Conservation (phyloP, 1,140 invertebrate genomes). For the Lasioglossum albipes region DNA sequence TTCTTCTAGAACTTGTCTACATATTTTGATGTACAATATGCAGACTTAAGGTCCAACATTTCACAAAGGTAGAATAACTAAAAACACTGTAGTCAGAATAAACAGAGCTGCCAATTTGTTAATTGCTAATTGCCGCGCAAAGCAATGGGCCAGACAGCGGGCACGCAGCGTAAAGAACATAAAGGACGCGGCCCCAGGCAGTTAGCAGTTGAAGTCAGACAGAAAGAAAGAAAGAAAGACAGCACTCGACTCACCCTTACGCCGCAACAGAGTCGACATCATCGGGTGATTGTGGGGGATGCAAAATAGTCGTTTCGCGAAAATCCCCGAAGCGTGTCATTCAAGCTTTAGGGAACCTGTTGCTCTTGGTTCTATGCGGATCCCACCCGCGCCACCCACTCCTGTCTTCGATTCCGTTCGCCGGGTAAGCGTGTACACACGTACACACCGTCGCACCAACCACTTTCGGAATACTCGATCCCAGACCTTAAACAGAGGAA, state of each 20-base stretch:
- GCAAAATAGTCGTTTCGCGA: slow-evolving; percentile 56
- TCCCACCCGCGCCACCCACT: slow-evolving; percentile 17
- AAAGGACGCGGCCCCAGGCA: too few relatives aligned
- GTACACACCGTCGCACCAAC: slow-evolving; percentile 34
- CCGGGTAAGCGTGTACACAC: slow-evolving; percentile 19
- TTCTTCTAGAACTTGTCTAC: too few relatives aligned
- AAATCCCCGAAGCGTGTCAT: slow-evolving; percentile 66
- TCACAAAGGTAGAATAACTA: too few relatives aligned
- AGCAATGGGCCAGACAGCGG: too few relatives aligned
- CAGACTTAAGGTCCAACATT: too few relatives aligned
- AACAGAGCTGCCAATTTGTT: too few relatives aligned
- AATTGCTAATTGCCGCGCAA: too few relatives aligned
- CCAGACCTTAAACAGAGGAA: slow-evolving; percentile 34
- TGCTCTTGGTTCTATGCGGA: slow-evolving; percentile 63
- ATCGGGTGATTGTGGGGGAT: neutral
- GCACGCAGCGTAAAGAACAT: too few relatives aligned
- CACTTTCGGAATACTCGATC: slow-evolving; percentile 58
- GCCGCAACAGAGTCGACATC: neutral
- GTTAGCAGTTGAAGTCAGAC: too few relatives aligned
- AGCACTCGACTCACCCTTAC: neutral
- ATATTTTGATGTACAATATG: too few relatives aligned
- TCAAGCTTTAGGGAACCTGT: slow-evolving; percentile 73
- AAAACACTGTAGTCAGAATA: too few relatives aligned
- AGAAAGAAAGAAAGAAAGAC: neutral
- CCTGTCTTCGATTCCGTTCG: slow-evolving; percentile 38